Evolutionary conservation across 1,140 invertebrate species (phyloP).

Genomic region (Plectrocnemia conspersa): DNA sequence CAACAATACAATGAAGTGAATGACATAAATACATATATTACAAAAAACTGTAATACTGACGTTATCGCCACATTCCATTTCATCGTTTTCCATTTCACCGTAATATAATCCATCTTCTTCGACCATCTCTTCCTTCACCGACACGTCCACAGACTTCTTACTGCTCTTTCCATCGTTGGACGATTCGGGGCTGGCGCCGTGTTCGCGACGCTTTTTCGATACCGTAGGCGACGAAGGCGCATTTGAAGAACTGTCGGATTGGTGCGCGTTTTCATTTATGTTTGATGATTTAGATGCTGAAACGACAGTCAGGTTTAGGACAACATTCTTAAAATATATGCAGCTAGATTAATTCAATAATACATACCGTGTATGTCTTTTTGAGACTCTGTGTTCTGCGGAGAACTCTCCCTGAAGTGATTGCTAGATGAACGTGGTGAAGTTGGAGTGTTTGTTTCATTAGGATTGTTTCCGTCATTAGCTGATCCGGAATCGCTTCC

Average conservation of each 20-base stretch:
- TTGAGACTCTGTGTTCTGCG: slow-evolving; percentile 4
- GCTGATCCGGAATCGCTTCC: slow-evolving; percentile 8
- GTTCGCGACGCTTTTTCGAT: slow-evolving; percentile 8
- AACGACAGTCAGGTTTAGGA: background rate
- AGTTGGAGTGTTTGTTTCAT: slow-evolving; percentile 1
- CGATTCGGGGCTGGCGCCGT: slow-evolving; percentile 6
- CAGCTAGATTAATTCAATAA: no score
- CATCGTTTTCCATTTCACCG: slow-evolving; percentile 47
- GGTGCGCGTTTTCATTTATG: background rate
- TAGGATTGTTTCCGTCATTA: background rate
- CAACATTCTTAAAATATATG: no score
- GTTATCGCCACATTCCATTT: slow-evolving; percentile 44
- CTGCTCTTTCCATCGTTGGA: slow-evolving; percentile 31
- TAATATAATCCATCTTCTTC: slow-evolving; percentile 51
- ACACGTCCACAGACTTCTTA: slow-evolving; percentile 5
- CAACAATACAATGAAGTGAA: background rate
- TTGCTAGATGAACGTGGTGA: slow-evolving; percentile 1
- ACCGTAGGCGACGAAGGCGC: background rate
- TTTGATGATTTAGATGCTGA: slow-evolving; percentile 2
- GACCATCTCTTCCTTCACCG: slow-evolving; percentile 47
- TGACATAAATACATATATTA: background rate
- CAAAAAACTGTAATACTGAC: slow-evolving; percentile 13
- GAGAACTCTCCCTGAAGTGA: background rate
- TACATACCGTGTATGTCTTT: slow-evolving; percentile 7
- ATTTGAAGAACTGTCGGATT: background rate